Percentiles rank a stretch among this genome's conserved stretches.
These are phyloP conservation scores for Amaurobius ferox DNA, from an alignment of 2,888 invertebrate species.

Conservation along the genomic window DNA sequence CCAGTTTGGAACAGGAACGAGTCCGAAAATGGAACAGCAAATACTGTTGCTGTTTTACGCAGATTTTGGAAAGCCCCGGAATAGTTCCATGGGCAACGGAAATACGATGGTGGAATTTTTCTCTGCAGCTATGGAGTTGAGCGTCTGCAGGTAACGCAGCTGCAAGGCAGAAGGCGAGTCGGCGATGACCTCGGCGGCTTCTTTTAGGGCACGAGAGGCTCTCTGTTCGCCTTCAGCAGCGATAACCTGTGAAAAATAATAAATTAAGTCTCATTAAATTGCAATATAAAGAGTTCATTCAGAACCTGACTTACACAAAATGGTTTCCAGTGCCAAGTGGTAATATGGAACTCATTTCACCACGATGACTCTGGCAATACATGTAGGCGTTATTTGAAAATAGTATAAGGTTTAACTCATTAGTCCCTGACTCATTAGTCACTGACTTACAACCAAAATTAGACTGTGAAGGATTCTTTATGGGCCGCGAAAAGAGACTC, in stretches of 20 bases:
- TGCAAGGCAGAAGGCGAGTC: conserved; percentile 77
- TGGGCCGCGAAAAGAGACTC: too few relatives aligned
- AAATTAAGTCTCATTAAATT: too few relatives aligned
- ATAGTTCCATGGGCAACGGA: conserved; percentile 90
- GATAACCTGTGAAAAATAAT: conserved; percentile 84
- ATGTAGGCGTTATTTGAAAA: too few relatives aligned
- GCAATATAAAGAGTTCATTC: too few relatives aligned
- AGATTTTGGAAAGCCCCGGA: conserved; percentile 76
- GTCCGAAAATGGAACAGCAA: not conserved
- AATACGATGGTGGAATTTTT: conserved; percentile 97
- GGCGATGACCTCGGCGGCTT: conserved; percentile 79
- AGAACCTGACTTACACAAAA: too few relatives aligned
- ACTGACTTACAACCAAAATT: too few relatives aligned
- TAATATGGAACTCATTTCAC: too few relatives aligned
- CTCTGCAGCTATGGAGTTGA: conserved; percentile 93
- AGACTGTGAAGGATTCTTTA: too few relatives aligned
- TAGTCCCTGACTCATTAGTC: too few relatives aligned
- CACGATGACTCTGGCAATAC: too few relatives aligned
- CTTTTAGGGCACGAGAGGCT: conserved; percentile 83
- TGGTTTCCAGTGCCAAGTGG: too few relatives aligned
- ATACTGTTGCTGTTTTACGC: not conserved
- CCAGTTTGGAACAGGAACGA: not conserved
- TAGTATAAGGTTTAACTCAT: too few relatives aligned
- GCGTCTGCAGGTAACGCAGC: conserved; percentile 88
- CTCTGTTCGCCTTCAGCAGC: conserved; percentile 98